Conservation (phyloP, 2,888 invertebrate genomes). For the Pseudanteris insignis region DNA sequence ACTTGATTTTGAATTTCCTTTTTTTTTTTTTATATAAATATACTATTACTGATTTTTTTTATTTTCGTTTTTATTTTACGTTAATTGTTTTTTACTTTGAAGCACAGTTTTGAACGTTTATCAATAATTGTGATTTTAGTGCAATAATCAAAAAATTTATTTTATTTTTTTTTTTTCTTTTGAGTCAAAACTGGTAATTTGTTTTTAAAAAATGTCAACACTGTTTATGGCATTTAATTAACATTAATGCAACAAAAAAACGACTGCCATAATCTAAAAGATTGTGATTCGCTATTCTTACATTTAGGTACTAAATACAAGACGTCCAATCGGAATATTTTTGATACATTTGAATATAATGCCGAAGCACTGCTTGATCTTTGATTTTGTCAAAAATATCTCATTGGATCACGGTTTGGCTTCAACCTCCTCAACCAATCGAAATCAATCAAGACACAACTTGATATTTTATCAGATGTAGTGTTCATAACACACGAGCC, state of each 20-base stretch:
- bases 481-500: constrained; percentile 9
- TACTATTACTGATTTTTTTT: too few species aligned
- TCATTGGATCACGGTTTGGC: constrained; percentile 18
- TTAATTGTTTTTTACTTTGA: not conserved
- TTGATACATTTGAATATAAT: constrained; percentile 4
- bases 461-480: constrained; percentile 35
- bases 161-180: not conserved
- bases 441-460: constrained; percentile 32
- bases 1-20: too few species aligned
- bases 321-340: constrained; percentile 13
- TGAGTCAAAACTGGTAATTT: too few species aligned
- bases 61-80: too few species aligned
- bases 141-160: constrained; percentile 19
- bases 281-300: constrained; percentile 23
- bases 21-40: too few species aligned
- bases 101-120: constrained; percentile 10
- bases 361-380: too few species aligned
- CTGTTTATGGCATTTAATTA: too few species aligned
- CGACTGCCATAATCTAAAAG: constrained; percentile 28
- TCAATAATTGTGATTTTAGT: constrained; percentile 25
- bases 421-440: constrained; percentile 33
- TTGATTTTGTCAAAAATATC: constrained; percentile 5
- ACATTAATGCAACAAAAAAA: constrained; percentile 4
- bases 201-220: too few species aligned
- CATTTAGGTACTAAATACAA: constrained; percentile 12